These are phyloP conservation scores for Craterocephalus amniculus DNA, from an alignment of 2,797 vertebrate species.

Conservation along the genomic window DNA sequence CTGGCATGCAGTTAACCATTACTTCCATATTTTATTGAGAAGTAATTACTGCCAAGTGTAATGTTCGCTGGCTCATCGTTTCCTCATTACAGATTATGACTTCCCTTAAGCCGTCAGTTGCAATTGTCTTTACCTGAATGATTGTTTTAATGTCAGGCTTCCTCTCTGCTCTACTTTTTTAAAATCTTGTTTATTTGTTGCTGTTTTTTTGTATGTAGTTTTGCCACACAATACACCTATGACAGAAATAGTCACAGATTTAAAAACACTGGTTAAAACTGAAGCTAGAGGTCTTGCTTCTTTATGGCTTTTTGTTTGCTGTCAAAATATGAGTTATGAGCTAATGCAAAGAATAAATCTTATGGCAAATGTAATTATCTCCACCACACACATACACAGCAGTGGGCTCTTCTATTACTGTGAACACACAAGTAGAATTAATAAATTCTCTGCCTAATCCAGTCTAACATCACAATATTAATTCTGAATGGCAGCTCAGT, in stretches of 20 bases:
- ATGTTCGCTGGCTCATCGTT: slow-evolving; percentile 60
- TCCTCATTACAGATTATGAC: slow-evolving; percentile 37
- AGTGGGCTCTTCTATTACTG: neutral
- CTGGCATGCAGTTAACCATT: slow-evolving; percentile 16
- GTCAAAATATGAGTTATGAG: slow-evolving; percentile 12
- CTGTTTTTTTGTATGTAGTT: too few species aligned
- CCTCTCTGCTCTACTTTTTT: neutral
- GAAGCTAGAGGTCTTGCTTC: neutral
- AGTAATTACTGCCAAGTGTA: slow-evolving; percentile 34
- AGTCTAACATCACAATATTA: neutral
- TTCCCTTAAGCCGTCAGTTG: slow-evolving; percentile 18
- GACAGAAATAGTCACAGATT: neutral
- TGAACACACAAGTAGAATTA: neutral
- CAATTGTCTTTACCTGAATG: slow-evolving; percentile 17
- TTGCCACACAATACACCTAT: neutral
- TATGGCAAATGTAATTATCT: slow-evolving; percentile 7
- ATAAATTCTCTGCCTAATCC: neutral
- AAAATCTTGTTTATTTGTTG: neutral
- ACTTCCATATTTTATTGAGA: slow-evolving; percentile 45
- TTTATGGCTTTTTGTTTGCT: neutral
- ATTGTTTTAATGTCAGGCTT: too few species aligned
- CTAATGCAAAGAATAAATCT: slow-evolving; percentile 4
- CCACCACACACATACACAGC: neutral
- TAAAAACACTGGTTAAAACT: neutral
- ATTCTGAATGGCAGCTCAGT: neutral